A percentile compares a stretch with the other conserved stretches of the same genome.
Evolutionary conservation across 2,797 vertebrate species (phyloP).

Genomic region (Psittacula echo): DNA sequence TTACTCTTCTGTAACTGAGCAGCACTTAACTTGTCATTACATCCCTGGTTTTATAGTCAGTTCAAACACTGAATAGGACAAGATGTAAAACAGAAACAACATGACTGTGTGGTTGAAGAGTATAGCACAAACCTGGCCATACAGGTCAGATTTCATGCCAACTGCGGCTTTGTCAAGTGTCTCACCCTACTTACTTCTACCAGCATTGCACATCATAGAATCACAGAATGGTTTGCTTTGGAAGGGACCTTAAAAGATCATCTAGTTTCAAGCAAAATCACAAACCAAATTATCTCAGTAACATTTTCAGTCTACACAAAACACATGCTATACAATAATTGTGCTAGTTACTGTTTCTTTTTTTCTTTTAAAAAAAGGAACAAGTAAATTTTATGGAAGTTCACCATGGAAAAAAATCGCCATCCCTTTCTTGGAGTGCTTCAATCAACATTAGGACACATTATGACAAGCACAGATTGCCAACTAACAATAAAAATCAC

Average conservation of each 20-base stretch:
- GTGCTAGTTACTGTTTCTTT: background rate
- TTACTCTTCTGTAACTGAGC: background rate
- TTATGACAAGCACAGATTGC: background rate
- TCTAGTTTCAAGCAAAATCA: background rate
- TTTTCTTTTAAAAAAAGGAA: rapidly evolving
- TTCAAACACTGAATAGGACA: background rate
- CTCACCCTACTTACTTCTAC: background rate
- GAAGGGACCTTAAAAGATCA: background rate
- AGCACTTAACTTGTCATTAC: background rate
- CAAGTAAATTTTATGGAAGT: background rate
- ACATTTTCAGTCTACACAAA: background rate
- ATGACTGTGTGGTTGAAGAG: background rate
- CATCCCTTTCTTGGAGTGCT: background rate
- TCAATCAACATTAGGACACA: background rate
- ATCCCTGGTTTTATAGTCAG: background rate
- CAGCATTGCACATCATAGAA: background rate
- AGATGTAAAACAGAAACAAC: background rate
- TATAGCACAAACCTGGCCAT: background rate
- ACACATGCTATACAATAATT: background rate
- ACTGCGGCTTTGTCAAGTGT: background rate
- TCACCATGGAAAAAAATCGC: background rate
- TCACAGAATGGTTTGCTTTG: background rate
- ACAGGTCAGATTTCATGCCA: background rate
- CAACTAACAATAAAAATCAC: background rate
- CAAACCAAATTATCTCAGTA: background rate